phyloP scores from a whole-genome alignment of 1,140 invertebrate species.

The Plectrocnemia conspersa region DNA sequence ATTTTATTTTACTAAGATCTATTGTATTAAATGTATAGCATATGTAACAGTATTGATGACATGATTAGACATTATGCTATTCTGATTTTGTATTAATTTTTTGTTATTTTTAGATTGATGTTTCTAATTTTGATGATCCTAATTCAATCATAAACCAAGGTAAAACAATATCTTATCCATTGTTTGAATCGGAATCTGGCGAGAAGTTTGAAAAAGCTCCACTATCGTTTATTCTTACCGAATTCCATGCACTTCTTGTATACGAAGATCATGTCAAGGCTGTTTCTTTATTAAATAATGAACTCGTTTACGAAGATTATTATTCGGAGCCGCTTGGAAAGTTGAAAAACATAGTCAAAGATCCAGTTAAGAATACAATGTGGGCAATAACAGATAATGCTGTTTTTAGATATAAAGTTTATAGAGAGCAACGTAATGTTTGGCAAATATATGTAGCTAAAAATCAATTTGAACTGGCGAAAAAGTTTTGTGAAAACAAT shows the following conservation, averaged over 20 bases:
- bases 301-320: conserved; percentile 81
- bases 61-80: too few species aligned
- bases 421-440: conserved; percentile 79
- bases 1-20: too few species aligned
- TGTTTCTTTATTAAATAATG: conserved; percentile 80
- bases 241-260: conserved; percentile 85
- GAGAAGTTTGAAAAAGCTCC: conserved; percentile 53
- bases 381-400: conserved; percentile 81
- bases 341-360: conserved; percentile 76
- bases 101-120: conserved; percentile 46
- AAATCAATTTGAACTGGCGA: conserved; percentile 83
- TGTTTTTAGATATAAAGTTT: conserved; percentile 83
- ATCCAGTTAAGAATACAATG: conserved; percentile 74
- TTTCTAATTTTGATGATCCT: conserved; percentile 18
- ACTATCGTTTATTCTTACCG: conserved; percentile 76
- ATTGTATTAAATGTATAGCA: too few species aligned
- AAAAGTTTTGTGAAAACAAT: conserved; percentile 73
- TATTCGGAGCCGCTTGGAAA: conserved; percentile 77
- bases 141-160: conserved; percentile 4
- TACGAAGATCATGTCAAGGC: conserved; percentile 80
- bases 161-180: conserved; percentile 3
- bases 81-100: not conserved
- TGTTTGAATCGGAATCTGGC: not conserved
- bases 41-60: too few species aligned
- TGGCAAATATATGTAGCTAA: conserved; percentile 87